Base-by-base conservation (phyloP, 2,797 vertebrate species). In the Tarsius wallacei region DNA sequence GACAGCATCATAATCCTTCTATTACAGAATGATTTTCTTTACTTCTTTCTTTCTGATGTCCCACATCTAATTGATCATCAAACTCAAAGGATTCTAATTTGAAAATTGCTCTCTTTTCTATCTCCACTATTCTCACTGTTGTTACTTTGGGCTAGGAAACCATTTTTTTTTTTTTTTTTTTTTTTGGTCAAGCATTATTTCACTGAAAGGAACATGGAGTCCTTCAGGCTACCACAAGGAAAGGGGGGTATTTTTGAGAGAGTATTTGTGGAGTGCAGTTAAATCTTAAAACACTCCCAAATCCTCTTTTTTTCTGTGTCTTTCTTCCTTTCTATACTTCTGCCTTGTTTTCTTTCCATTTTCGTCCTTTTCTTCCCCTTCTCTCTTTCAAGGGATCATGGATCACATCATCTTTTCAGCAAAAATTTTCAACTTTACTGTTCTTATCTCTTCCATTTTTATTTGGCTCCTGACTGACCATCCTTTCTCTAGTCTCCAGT, bases 11-110 rank as follows among this genome's bases (percentile, higher is more conserved):
- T 11, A 83, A 66, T 64, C 6, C 64, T 86, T 49, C 68, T 63
- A 78, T 51, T 89, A 88, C 28, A 95, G 57, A 96, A 88, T 82
- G 33, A 92, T 82, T 83, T 93, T 94, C 53, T 78, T 73, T 16
- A 81, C 13, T 26, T 70, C 16, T 61, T 91, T 66, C 85, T 90
- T 91, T 78, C 78, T 57, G 97, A 95, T 15, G 21, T 90, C 64
- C 53, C 74, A 94, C 15, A 57, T 91, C n/a, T 76, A 91, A 85
- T 14, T 47, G 31, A 70, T 88, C 61, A 70, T 83, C 78, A 95
- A 89, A 21, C 14, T 94, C 53, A 70, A n/a, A 76, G 33, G n/a
- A 90, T 86, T 96, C 19, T 95, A 86, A 86, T 47, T 93, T 92
- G 66, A 96, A 87, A 94, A 68, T 17, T 92, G n/a, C 22, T 88